phyloP scores from a whole-genome alignment of 37 sponge, comb jelly and placozoan genomes.

The Halichondria panicea region DNA sequence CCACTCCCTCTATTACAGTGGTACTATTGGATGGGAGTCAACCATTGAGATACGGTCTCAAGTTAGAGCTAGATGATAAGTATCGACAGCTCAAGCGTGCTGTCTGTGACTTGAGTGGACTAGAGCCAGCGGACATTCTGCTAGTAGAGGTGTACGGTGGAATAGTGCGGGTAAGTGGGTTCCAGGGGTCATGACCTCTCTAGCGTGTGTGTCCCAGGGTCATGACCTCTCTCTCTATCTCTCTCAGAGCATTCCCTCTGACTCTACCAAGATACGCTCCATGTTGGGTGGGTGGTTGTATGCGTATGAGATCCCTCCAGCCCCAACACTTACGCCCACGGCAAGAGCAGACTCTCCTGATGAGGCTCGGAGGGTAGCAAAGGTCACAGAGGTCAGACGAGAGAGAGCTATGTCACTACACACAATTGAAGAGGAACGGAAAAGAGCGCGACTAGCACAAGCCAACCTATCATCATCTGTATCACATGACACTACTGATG shows the following conservation, averaged over 20 bases:
- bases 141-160: constrained; percentile 65
- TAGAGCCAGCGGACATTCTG: constrained; percentile 23
- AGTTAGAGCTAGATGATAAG: constrained; percentile 69
- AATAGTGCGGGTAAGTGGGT: constrained; percentile 54
- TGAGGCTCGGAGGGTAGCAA: not conserved
- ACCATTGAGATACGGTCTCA: constrained; percentile 73
- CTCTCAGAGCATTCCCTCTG: constrained; percentile 45
- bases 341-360: constrained; percentile 26
- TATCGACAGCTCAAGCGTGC: constrained; percentile 63
- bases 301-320: constrained; percentile 83
- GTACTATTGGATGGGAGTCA: constrained; percentile 79
- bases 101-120: constrained; percentile 47
- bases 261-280: constrained; percentile 67
- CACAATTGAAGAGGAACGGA: not conserved
- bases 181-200: not conserved
- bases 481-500: not conserved
- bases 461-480: not conserved
- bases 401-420: constrained; percentile 13
- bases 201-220: not conserved
- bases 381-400: constrained; percentile 1
- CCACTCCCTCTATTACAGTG: constrained; percentile 42
- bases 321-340: constrained; percentile 28
- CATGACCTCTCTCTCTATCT: not conserved
- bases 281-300: constrained; percentile 76
- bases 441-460: not conserved